Evolutionary conservation across 2,888 invertebrate genomes (phyloP), one percentile per base, ranked within the genome.

Genomic region (Isoperla grammatica): DNA sequence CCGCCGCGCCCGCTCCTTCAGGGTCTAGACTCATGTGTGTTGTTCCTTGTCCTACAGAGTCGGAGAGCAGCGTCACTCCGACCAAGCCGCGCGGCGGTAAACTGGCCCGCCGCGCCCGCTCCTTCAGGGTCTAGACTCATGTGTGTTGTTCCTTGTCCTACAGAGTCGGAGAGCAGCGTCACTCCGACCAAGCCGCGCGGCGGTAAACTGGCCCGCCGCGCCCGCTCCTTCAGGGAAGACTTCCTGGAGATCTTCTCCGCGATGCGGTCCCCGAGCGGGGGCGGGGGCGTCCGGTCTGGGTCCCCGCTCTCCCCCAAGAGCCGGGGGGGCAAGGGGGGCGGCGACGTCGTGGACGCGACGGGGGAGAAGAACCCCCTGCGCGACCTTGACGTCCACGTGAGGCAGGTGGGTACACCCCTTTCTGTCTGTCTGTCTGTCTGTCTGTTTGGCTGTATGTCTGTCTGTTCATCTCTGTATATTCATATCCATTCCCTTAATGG

Each of bases 191-290:
- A 65, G 65, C 77, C 86, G 75, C 88, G 88, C 72, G 87, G 90
- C 71, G 90, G 88, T 67, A 90, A 90, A 76, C 81, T 93, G 76
- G 91, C 92, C 61, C 81, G 90, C 67, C 83, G 93, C 66, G 93
- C 93, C 65, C 85, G 92, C 68, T 91, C 91, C 66, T 93, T 94
- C 78, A 94, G 93, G 79, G 92, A 93, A 82, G 93, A 93, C 78
- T 84, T 94, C 71, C 82, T 93, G 73, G 91, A 92, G 75, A 90
- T 90, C 76, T 85, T 93, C 74, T 90, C 89, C 67, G 88, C 90
- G 76, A 92, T 93, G 87, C 86, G 92, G 67, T 90, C 90, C 66
- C 90, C 92, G 56, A 76, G 75, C 56, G 81, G 60, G 29, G 56
- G 55, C 20, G 54, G 60, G n/a, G 59, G 39, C 8, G 54, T 49